Evolutionary conservation across 1,140 invertebrate genomes (phyloP).

Genomic region (Drosophila tsacasi): DNA sequence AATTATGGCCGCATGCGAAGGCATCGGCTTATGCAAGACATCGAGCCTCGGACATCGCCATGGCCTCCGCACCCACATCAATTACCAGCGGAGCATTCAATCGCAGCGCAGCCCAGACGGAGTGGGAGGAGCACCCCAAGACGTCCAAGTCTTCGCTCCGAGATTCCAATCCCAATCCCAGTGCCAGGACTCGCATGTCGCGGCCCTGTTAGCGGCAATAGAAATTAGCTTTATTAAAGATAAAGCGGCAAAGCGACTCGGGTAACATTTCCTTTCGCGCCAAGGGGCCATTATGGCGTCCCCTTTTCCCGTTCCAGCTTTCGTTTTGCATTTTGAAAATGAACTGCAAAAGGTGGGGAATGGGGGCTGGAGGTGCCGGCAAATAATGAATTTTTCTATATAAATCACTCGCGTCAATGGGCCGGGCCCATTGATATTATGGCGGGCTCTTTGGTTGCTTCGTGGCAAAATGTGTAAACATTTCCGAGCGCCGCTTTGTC

Average conservation of each 20-base stretch:
- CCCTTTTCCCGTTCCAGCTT: neutral
- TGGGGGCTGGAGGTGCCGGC: conserved; percentile 33
- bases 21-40: conserved; percentile 53
- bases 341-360: conserved; percentile 28
- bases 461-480: conserved; percentile 54
- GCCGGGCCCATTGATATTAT: conserved; percentile 72
- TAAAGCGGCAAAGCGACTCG: conserved; percentile 56
- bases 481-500: conserved; percentile 54
- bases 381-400: conserved; percentile 82
- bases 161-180: conserved; percentile 31
- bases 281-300: conserved; percentile 60
- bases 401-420: conserved; percentile 82
- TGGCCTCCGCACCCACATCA: conserved; percentile 51
- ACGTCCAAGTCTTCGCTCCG: conserved; percentile 7
- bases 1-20: conserved; percentile 71
- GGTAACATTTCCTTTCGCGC: conserved; percentile 69
- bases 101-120: conserved; percentile 18
- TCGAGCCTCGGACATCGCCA: neutral
- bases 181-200: conserved; percentile 65
- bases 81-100: conserved; percentile 59
- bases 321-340: conserved; percentile 73
- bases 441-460: neutral
- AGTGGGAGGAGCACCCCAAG: neutral
- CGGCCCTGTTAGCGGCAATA: conserved; percentile 73
- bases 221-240: conserved; percentile 84